These are phyloP conservation scores for Flexamia atlantica DNA, from an alignment of 2,888 invertebrate species.

Conservation along the genomic window DNA sequence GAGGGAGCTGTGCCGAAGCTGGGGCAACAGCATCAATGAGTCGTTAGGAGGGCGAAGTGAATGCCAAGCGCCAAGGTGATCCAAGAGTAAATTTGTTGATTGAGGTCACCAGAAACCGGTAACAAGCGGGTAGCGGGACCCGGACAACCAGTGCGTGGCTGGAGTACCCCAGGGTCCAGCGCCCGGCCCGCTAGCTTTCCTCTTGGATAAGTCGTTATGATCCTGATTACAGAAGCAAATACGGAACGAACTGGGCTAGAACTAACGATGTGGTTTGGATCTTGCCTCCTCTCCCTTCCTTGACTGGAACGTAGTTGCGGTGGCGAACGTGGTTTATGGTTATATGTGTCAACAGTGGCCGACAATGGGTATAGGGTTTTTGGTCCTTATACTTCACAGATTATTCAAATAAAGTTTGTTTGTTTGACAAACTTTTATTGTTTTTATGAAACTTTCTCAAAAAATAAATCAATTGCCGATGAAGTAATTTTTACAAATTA, in stretches of 20 bases:
- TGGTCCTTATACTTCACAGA: too few species aligned
- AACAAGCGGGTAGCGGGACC: constrained; percentile 14
- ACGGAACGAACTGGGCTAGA: constrained; percentile 30
- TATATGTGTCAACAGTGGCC: too few species aligned
- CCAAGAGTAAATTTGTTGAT: constrained; percentile 41
- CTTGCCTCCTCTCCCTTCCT: not conserved
- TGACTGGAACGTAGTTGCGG: not conserved
- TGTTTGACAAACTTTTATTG: too few species aligned
- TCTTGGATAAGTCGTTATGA: constrained; percentile 37
- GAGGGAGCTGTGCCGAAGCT: not conserved
- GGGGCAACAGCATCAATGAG: not conserved
- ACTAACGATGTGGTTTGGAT: constrained; percentile 37
- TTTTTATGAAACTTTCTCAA: too few species aligned
- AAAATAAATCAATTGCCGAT: too few species aligned
- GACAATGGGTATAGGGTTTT: too few species aligned
- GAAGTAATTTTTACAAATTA: too few species aligned
- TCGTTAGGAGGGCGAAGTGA: not conserved
- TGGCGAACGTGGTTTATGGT: not conserved
- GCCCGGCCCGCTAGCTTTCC: constrained; percentile 22
- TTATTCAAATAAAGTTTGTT: too few species aligned
- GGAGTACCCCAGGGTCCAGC: not conserved
- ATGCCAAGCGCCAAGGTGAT: constrained; percentile 37
- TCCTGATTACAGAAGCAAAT: constrained; percentile 35
- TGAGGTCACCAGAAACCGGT: constrained; percentile 34
- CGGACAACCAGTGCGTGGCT: not conserved